Evolutionary conservation across 2,888 invertebrate species (phyloP).

Genomic region (Scaptomyza polygonia): DNA sequence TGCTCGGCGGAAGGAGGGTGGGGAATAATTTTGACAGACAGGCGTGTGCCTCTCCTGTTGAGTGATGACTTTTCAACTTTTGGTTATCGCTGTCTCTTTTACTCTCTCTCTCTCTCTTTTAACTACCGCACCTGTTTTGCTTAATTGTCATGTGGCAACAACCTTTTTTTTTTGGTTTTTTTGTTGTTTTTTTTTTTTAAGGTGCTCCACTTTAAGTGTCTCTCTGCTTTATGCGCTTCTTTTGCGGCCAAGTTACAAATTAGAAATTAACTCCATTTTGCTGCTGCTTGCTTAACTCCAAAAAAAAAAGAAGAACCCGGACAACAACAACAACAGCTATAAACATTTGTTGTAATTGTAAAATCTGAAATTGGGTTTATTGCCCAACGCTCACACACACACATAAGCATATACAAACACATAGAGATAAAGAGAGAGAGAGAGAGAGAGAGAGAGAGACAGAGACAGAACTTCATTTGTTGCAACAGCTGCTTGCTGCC

Average conservation of each 20-base stretch:
- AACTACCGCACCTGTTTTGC: conserved; percentile 41
- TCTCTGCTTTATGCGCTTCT: conserved; percentile 38
- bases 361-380: conserved; percentile 65
- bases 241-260: conserved; percentile 48
- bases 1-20: neutral
- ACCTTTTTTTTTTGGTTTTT: conserved; percentile 1
- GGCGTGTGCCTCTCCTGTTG: conserved; percentile 39
- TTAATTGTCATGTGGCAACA: conserved; percentile 55
- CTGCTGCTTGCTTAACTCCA: conserved; percentile 9
- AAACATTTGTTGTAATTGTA: conserved; percentile 45
- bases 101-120: neutral
- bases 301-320: neutral
- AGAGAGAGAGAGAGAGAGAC: too few species aligned
- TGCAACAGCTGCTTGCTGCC: conserved; percentile 63
- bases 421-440: too few species aligned
- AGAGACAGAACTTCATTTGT: conserved; percentile 26
- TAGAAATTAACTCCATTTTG: conserved; percentile 61
- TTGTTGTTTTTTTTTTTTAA: conserved; percentile 23
- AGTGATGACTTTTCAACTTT: conserved; percentile 45
- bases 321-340: conserved; percentile 26
- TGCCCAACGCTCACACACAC: conserved; percentile 47
- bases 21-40: neutral
- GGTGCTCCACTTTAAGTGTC: conserved; percentile 52
- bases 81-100: conserved; percentile 9
- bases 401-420: neutral